Evolutionary conservation across 2,888 invertebrate species (phyloP), one percentile per base, ranked within the genome.

Genomic region (Dyspetes luteomarginatus): DNA sequence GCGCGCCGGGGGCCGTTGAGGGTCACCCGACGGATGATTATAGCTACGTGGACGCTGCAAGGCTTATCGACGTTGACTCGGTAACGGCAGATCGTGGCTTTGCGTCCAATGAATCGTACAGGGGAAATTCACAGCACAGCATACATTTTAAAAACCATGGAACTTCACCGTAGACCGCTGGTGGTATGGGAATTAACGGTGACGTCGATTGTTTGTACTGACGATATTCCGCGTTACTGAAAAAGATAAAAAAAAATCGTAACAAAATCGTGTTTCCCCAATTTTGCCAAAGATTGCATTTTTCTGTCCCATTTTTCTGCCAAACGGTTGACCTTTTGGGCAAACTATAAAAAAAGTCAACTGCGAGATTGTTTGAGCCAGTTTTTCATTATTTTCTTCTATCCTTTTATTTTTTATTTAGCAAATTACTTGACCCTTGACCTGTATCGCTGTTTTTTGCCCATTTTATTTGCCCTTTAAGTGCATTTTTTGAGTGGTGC

Each of bases 171-270:
- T 98, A 98, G 56, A 97, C 95, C 0, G 96, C 94, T 0, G 97
- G 97, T 5, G 98, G 98, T 79, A 98, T 95, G 3, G 97, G 98
- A 90, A 98, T 96, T 87, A 98, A 92, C 0, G 97, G 97, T 78
- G 98, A 98, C 58, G 98, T 98, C 1, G 96, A 96, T 56, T 95
- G 93, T 92, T 98, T 98, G 92, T 98, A 98, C 91, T 95, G 95
- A 83, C 96, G 94, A 92, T 98, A 98, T 89, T 97, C 96, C 72
- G 96, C 95, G 92, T 96, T 96, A 92, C 96, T 96, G 92, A 9
- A 93, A 93, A 81, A 68, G 80, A 85, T 86, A 84, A 68, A 56
- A 68, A 56, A 45, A 68, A 41, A 15, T n/a, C n/a, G n/a, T 9
- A 22, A 58, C n/a, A 2, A 52, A 43, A 68, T 17, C 19, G 30